phyloP scores from a whole-genome alignment of 1,140 invertebrate species.

The Cotesia typhae region DNA sequence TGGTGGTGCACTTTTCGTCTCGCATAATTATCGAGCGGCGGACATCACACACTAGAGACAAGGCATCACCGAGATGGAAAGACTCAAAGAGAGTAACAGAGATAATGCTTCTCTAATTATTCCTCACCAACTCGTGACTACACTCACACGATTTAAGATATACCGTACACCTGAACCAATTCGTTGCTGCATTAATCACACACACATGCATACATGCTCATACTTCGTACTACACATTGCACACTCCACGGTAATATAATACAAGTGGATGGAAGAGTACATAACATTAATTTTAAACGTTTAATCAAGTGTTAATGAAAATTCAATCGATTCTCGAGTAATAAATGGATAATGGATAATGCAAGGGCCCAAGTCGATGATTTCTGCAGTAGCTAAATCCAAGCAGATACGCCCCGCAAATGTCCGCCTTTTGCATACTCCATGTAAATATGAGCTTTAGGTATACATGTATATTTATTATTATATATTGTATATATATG shows the following conservation, averaged over 20 bases:
- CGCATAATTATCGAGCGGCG: constrained; percentile 23
- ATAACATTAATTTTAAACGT: no score
- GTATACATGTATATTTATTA: neutral
- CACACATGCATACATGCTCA: no score
- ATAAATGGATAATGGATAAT: no score
- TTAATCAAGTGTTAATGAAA: no score
- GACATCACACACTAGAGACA: constrained; percentile 23
- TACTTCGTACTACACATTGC: no score
- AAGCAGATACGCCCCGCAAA: constrained; percentile 7
- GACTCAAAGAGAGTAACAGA: neutral
- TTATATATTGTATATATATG: neutral
- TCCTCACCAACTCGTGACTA: constrained; percentile 14
- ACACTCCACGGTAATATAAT: no score
- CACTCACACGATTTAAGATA: no score
- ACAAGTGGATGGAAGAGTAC: no score
- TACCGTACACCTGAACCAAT: no score
- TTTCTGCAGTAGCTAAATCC: constrained; percentile 1
- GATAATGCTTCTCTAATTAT: constrained; percentile 29
- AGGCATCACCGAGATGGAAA: no score
- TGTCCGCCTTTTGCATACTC: constrained; percentile 15
- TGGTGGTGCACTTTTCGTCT: neutral
- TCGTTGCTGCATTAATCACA: no score
- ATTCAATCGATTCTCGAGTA: no score
- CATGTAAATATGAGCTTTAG: neutral
- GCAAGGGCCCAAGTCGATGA: neutral